Conservation (phyloP, 2,888 invertebrate species). For the Alviniconcha strummeri region DNA sequence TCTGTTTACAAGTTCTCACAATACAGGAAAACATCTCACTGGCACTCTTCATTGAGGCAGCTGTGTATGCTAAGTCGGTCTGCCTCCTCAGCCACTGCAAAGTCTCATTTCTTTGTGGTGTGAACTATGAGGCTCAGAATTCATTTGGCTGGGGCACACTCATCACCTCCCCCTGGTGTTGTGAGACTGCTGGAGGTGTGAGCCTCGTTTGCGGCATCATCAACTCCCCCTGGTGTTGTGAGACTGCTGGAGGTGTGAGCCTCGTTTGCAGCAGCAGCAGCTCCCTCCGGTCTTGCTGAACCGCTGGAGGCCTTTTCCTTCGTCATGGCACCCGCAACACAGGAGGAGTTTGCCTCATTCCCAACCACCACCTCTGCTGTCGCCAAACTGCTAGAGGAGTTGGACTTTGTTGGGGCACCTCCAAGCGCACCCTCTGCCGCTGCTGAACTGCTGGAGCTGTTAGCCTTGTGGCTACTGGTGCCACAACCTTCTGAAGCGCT, state of each 20-base stretch:
- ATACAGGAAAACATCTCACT: too few species aligned
- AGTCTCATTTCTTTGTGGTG: conserved; percentile 17
- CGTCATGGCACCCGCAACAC: too few species aligned
- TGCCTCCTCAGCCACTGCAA: neutral
- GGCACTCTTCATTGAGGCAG: too few species aligned
- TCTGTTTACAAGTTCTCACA: too few species aligned
- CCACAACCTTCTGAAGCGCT: neutral
- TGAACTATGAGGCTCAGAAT: neutral
- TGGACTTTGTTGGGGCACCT: neutral
- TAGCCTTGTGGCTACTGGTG: conserved; percentile 4
- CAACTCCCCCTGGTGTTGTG: too few species aligned
- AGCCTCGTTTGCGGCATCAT: neutral
- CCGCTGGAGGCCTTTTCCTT: neutral
- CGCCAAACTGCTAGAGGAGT: too few species aligned
- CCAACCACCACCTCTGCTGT: too few species aligned
- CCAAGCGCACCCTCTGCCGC: too few species aligned
- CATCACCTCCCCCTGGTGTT: neutral
- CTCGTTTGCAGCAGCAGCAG: neutral
- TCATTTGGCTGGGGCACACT: conserved; percentile 1
- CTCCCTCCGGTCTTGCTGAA: neutral
- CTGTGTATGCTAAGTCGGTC: neutral
- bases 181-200: neutral
- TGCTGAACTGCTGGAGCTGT: neutral
- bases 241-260: neutral
- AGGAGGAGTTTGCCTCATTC: too few species aligned